phyloP scores from a whole-genome alignment of 2,888 invertebrate genomes.

The Diarsia dahlii region DNA sequence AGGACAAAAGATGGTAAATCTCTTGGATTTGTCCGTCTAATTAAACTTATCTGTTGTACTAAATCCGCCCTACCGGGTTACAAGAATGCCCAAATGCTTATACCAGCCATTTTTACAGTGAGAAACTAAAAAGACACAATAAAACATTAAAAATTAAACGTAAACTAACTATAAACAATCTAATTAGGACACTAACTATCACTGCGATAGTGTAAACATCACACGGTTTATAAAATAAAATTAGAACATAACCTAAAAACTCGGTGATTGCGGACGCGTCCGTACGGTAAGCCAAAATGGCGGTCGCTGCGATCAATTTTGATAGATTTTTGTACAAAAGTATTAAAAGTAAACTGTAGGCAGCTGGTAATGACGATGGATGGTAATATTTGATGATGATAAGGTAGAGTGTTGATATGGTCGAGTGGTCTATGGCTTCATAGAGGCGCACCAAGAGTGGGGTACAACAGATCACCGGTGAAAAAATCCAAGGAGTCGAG shows the following conservation, averaged over 20 bases:
- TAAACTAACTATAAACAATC: conserved; percentile 81
- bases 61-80: conserved; percentile 75
- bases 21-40: conserved; percentile 58
- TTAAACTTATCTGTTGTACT: conserved; percentile 78
- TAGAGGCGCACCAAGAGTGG: conserved; percentile 75
- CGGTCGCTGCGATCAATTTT: conserved; percentile 70
- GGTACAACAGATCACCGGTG: conserved; percentile 88
- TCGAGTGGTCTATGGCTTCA: conserved; percentile 79
- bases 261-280: conserved; percentile 72
- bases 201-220: conserved; percentile 85
- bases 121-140: conserved; percentile 71
- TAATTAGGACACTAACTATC: conserved; percentile 84
- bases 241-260: conserved; percentile 76
- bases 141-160: conserved; percentile 80
- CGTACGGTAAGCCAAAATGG: conserved; percentile 76
- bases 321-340: conserved; percentile 74
- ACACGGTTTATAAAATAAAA: conserved; percentile 83
- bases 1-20: conserved; percentile 55
- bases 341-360: conserved; percentile 72
- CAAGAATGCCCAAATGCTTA: conserved; percentile 57
- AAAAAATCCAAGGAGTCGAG: conserved; percentile 88
- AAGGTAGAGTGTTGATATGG: conserved; percentile 78
- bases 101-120: conserved; percentile 65
- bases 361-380: conserved; percentile 74
- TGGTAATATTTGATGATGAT: conserved; percentile 78